Evolutionary conservation across 2,888 invertebrate genomes (phyloP).

Genomic region (Drosophila meridionalis): DNA sequence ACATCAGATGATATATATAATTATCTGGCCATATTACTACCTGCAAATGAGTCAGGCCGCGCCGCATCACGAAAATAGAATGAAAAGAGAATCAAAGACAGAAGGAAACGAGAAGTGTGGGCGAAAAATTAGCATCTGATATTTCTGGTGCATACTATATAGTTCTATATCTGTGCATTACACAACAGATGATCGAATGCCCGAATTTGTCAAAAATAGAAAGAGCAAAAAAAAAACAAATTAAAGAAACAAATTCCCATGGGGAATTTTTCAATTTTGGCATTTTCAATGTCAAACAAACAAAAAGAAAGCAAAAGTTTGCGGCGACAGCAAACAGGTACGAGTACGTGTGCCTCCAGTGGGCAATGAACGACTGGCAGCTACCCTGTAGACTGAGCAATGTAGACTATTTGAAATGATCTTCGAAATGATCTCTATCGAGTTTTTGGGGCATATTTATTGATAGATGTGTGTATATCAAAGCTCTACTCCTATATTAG

Average conservation of each 20-base stretch:
- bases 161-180: conserved; percentile 49
- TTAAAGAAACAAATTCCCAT: not conserved
- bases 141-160: conserved; percentile 12
- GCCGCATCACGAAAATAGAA: conserved; percentile 23
- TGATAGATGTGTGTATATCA: no score
- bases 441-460: no score
- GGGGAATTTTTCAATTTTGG: conserved; percentile 19
- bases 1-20: not conserved
- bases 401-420: no score
- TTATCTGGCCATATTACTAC: conserved; percentile 16
- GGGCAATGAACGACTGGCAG: not conserved
- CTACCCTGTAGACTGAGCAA: not conserved
- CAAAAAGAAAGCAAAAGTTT: conserved; percentile 50
- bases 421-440: no score
- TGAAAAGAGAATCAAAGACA: not conserved
- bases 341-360: not conserved
- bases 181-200: conserved; percentile 43
- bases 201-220: conserved; percentile 18
- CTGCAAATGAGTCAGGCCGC: conserved; percentile 31
- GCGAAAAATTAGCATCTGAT: conserved; percentile 51
- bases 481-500: no score
- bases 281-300: conserved; percentile 62
- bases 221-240: not conserved
- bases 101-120: conserved; percentile 36
- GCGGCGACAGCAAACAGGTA: conserved; percentile 27